Conservation (phyloP, 2,113 vertebrate species). For the Tachuris rubrigastra region DNA sequence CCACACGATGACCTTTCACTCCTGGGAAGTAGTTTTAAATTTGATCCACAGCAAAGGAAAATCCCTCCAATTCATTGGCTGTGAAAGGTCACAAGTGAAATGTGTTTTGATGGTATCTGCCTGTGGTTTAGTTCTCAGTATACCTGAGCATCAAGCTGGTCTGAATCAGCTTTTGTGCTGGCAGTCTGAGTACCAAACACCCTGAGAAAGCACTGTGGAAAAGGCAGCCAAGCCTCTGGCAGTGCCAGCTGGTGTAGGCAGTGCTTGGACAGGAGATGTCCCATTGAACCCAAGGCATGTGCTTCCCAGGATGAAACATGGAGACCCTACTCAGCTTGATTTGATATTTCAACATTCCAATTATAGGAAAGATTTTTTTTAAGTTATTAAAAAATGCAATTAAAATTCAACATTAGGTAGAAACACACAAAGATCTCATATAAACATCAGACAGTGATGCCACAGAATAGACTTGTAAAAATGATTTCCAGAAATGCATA, state of each 20-base stretch:
- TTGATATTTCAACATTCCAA: background rate
- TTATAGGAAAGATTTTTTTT: background rate
- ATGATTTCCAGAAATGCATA: background rate
- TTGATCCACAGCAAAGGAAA: conserved; percentile 79
- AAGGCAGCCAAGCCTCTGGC: conserved; percentile 31
- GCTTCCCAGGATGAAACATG: background rate
- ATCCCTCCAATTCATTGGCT: conserved; percentile 80
- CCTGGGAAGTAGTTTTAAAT: conserved; percentile 83
- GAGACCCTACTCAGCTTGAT: background rate
- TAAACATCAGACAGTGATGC: background rate
- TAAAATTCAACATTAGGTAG: background rate
- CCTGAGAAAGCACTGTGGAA: conserved; percentile 60
- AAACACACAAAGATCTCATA: background rate
- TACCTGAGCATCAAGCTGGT: conserved; percentile 71
- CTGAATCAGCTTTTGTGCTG: conserved; percentile 78
- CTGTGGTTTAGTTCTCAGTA: conserved; percentile 76
- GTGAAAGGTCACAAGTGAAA: conserved; percentile 84
- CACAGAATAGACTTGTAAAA: background rate
- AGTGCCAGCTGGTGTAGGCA: background rate
- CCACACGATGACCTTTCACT: conserved; percentile 77
- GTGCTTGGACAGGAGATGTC: background rate
- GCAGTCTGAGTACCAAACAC: conserved; percentile 61
- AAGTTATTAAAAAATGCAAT: background rate
- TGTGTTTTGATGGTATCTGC: conserved; percentile 83
- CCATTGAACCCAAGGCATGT: background rate